phyloP scores from a whole-genome alignment of 2,888 invertebrate genomes.

The Drosophila meridionalis region DNA sequence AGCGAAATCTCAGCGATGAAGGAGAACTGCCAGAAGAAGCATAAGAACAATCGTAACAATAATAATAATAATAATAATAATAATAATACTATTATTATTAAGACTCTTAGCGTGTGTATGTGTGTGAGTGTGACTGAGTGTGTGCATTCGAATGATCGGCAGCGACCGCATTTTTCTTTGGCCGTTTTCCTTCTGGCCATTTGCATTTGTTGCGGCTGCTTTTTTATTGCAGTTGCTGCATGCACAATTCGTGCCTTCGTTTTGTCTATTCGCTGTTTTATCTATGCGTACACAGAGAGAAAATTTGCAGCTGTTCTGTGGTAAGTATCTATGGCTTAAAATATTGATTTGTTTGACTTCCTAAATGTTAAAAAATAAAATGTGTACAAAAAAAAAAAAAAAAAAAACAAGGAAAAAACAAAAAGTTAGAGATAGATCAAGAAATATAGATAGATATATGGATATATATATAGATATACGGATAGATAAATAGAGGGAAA shows the following conservation, averaged over 20 bases:
- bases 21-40: slow-evolving; percentile 13
- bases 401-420: too few species aligned
- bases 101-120: not conserved
- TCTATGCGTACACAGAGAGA: slow-evolving; percentile 1
- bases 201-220: slow-evolving; percentile 36
- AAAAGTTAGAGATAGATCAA: too few species aligned
- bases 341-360: not conserved
- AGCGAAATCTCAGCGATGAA: slow-evolving; percentile 35
- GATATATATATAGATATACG: too few species aligned
- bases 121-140: not conserved
- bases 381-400: not conserved
- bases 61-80: slow-evolving; percentile 18
- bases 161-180: slow-evolving; percentile 37
- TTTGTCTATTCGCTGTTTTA: slow-evolving; percentile 17
- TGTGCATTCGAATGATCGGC: slow-evolving; percentile 25
- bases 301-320: not conserved
- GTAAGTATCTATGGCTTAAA: too few species aligned
- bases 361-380: not conserved
- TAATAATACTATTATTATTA: slow-evolving; percentile 31
- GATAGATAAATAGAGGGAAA: not conserved
- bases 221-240: slow-evolving; percentile 40
- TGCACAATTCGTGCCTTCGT: slow-evolving; percentile 27
- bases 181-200: slow-evolving; percentile 22
- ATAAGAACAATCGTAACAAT: slow-evolving; percentile 24
- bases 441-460: too few species aligned